Percentiles rank a stretch among this genome's conserved stretches.
Evolutionary conservation across 2,888 invertebrate genomes (phyloP).

Genomic region (Teleiodes luculella): DNA sequence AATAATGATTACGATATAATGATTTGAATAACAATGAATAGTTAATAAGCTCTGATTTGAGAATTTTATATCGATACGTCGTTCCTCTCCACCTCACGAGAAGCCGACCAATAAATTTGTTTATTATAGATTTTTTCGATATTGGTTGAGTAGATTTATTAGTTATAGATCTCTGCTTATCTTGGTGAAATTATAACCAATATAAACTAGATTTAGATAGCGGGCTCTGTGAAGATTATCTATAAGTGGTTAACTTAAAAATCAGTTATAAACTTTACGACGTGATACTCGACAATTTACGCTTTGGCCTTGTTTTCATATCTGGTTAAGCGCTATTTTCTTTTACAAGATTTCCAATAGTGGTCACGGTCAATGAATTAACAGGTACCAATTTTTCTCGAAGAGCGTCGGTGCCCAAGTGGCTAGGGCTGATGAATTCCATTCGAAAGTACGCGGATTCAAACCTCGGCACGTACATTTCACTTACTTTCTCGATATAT

Average conservation of each 20-base stretch:
- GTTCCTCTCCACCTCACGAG: conserved; percentile 46
- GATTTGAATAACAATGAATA: conserved; percentile 58
- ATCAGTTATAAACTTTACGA: conserved; percentile 4
- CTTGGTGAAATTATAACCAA: conserved; percentile 14
- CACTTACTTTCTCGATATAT: no score
- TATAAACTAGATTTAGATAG: conserved; percentile 12
- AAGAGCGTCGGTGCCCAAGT: not conserved
- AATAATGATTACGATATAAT: conserved; percentile 44
- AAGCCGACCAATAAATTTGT: conserved; percentile 44
- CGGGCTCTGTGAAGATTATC: conserved; percentile 7
- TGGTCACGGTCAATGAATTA: not conserved
- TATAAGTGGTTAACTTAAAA: conserved; percentile 9
- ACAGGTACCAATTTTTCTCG: not conserved
- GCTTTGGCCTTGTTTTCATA: conserved; percentile 2
- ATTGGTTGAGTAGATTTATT: conserved; percentile 20
- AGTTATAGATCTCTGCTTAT: conserved; percentile 4
- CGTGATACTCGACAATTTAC: conserved; percentile 2
- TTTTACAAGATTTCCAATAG: not conserved
- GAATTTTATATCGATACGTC: conserved; percentile 42
- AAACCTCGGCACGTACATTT: no score
- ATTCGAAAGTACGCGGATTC: no score
- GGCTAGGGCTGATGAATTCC: no score
- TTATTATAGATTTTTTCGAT: conserved; percentile 16
- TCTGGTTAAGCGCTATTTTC: not conserved
- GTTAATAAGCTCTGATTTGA: conserved; percentile 44